These are phyloP conservation scores for Nyctibius grandis DNA, from an alignment of 2,797 vertebrate genomes.

Conservation along the genomic window DNA sequence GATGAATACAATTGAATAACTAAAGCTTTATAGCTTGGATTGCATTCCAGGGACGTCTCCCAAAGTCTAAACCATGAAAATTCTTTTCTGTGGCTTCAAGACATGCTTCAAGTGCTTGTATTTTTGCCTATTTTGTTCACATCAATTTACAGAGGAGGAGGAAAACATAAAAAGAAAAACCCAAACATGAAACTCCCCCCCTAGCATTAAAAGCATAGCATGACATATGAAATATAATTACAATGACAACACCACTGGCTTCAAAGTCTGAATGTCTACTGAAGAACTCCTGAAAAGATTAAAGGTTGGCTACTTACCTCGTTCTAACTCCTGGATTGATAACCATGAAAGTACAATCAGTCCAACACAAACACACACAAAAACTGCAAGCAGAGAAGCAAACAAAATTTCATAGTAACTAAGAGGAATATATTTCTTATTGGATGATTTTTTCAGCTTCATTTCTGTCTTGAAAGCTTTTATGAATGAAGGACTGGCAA, in stretches of 20 bases:
- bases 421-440: background rate
- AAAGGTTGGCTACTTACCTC: slow-evolving; percentile 47
- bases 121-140: background rate
- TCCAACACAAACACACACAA: slow-evolving; percentile 49
- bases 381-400: slow-evolving; percentile 21
- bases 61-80: background rate
- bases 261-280: background rate
- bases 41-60: background rate
- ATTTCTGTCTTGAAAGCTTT: slow-evolving; percentile 50
- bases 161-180: background rate
- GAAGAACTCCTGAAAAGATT: background rate
- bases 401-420: slow-evolving; percentile 57
- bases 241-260: background rate
- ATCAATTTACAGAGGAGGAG: background rate
- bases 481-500: background rate
- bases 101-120: background rate
- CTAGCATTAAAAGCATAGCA: background rate
- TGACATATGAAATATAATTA: background rate
- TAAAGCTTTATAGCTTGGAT: background rate
- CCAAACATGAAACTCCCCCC: accelerated
- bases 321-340: background rate
- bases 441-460: background rate
- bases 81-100: background rate
- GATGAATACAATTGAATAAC: background rate
- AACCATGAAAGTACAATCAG: slow-evolving; percentile 69